Percentiles rank a stretch among this genome's conserved stretches.
Evolutionary conservation across 64 coral and sea anemone genomes (phyloP).

Genomic region (Dendrophyllia cribrosa): DNA sequence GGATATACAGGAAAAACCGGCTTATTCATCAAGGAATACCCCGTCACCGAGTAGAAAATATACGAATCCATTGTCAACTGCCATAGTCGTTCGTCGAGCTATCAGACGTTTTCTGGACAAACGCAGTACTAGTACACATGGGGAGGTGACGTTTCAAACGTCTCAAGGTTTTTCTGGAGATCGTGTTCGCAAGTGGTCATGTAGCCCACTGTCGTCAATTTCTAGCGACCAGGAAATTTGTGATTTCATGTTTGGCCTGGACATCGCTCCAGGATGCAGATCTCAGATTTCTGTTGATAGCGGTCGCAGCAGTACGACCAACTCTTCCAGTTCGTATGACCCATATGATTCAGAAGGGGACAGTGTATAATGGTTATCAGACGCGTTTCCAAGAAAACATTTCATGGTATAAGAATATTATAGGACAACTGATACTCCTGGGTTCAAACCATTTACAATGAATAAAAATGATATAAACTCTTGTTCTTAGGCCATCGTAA

Average conservation of each 20-base stretch:
- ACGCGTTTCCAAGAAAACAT: no score
- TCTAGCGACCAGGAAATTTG: slow-evolving; percentile 28
- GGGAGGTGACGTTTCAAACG: slow-evolving; percentile 1
- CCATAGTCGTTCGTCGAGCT: slow-evolving; percentile 1
- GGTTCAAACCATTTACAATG: no score
- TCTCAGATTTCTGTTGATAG: slow-evolving; percentile 25
- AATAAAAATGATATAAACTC: no score
- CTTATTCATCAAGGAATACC: neutral
- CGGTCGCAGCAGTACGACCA: neutral
- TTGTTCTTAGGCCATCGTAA: no score
- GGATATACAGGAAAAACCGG: neutral
- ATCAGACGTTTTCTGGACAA: slow-evolving; percentile 11
- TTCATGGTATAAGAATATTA: no score
- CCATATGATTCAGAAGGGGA: slow-evolving; percentile 51
- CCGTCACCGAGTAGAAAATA: neutral
- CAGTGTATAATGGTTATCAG: neutral
- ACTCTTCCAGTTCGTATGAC: neutral
- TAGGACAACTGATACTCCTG: no score
- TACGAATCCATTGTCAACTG: neutral
- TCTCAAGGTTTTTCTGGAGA: slow-evolving; percentile 14
- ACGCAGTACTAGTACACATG: neutral
- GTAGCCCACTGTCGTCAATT: slow-evolving; percentile 34
- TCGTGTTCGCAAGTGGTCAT: neutral
- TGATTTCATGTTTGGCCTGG: slow-evolving; percentile 17
- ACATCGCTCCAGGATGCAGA: slow-evolving; percentile 10